phyloP scores from a whole-genome alignment of 2,113 vertebrate species.

The Stigmatopora nigra region DNA sequence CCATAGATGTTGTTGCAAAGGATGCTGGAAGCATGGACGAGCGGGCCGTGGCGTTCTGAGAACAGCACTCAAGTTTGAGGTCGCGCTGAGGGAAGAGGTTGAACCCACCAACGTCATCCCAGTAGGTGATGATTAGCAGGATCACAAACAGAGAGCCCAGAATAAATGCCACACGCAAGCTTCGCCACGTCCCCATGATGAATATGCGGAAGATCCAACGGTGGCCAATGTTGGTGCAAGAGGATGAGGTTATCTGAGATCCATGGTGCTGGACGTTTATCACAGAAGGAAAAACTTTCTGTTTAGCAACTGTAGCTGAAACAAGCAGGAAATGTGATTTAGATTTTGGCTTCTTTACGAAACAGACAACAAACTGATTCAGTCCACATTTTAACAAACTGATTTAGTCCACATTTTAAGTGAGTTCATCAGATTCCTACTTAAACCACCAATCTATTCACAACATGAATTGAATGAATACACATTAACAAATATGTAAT shows the following conservation, averaged over 20 bases:
- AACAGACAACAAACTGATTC: neutral
- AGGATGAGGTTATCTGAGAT: conserved; percentile 40
- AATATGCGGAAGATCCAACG: neutral
- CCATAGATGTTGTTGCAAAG: neutral
- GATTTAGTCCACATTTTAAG: neutral
- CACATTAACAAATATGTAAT: neutral
- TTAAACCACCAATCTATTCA: neutral
- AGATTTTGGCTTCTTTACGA: neutral
- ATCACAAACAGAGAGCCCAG: conserved; percentile 58
- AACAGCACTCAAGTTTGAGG: conserved; percentile 15
- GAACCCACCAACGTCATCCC: conserved; percentile 58
- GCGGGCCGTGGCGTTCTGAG: neutral
- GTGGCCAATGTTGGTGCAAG: conserved; percentile 16
- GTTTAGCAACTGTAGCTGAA: conserved; percentile 14
- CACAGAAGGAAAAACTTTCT: conserved; percentile 42
- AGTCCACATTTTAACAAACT: neutral
- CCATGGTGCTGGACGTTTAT: conserved; percentile 25
- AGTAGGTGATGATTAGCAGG: conserved; percentile 61
- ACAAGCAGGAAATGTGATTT: conserved; percentile 36
- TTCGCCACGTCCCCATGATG: conserved; percentile 49
- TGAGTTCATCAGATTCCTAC: neutral
- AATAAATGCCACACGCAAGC: conserved; percentile 49
- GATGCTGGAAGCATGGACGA: neutral
- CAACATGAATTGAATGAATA: no score
- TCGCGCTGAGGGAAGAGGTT: conserved; percentile 46